Evolutionary conservation across 2,888 invertebrate genomes (phyloP).

Genomic region (Digitonthophagus gazella): DNA sequence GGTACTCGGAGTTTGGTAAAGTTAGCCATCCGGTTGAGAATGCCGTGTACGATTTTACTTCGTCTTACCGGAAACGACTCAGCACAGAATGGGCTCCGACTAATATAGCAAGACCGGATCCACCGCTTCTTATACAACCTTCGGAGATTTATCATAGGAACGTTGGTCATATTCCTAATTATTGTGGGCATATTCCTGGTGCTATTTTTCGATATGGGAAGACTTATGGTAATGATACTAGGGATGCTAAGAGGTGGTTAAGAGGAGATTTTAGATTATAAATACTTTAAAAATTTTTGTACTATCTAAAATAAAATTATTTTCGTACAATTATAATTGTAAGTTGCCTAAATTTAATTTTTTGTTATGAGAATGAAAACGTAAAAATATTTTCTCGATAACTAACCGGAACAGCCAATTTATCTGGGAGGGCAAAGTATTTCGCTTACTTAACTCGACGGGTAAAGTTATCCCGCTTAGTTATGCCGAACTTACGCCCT

Average conservation of each 20-base stretch:
- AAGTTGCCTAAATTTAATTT: too few relatives aligned
- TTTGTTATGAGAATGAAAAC: neutral
- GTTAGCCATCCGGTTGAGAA: slow-evolving; percentile 65
- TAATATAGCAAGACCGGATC: slow-evolving; percentile 55
- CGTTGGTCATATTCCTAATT: slow-evolving; percentile 72
- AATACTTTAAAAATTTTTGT: slow-evolving; percentile 13
- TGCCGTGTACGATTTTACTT: slow-evolving; percentile 71
- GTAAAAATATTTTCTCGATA: neutral
- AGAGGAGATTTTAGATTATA: slow-evolving; percentile 60
- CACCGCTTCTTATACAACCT: slow-evolving; percentile 52
- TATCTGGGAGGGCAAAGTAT: neutral
- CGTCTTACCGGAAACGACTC: slow-evolving; percentile 68
- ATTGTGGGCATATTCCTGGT: slow-evolving; percentile 77
- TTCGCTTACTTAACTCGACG: neutral
- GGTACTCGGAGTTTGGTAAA: slow-evolving; percentile 63
- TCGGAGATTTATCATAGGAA: slow-evolving; percentile 71
- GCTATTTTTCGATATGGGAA: slow-evolving; percentile 64
- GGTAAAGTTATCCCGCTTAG: neutral
- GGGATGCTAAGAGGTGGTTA: slow-evolving; percentile 72
- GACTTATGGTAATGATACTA: slow-evolving; percentile 72
- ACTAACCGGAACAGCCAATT: neutral
- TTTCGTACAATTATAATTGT: too few relatives aligned
- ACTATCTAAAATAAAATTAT: slow-evolving; percentile 7
- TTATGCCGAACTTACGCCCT: neutral
- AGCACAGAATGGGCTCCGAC: slow-evolving; percentile 76